Conservation (phyloP, 2,113 vertebrate species). For the Herpetotheres cachinnans region DNA sequence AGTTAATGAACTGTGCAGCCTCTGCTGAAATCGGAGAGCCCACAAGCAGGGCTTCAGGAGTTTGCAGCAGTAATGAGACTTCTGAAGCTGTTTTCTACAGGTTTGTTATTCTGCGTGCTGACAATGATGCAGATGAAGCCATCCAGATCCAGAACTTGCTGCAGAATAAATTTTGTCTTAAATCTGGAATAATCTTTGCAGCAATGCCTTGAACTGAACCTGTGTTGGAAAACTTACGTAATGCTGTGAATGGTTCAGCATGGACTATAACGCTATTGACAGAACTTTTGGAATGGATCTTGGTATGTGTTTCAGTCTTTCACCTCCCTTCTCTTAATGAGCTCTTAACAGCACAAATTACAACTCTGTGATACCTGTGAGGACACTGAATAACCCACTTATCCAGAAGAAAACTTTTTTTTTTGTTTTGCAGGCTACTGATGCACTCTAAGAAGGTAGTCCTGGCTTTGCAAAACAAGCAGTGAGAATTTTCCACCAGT, state of each 20-base stretch:
- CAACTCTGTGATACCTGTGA: constrained; percentile 55
- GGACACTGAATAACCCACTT: constrained; percentile 56
- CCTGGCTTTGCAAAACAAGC: constrained; percentile 62
- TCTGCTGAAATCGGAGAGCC: not conserved
- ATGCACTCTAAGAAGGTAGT: constrained; percentile 61
- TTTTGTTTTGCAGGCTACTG: constrained; percentile 51
- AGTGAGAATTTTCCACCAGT: constrained; percentile 60
- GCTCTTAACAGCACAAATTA: constrained; percentile 62
- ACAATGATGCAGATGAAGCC: constrained; percentile 10
- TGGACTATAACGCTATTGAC: constrained; percentile 56
- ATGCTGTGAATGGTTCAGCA: constrained; percentile 45
- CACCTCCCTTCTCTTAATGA: constrained; percentile 43
- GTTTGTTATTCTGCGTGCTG: constrained; percentile 52
- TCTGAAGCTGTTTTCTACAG: constrained; percentile 18
- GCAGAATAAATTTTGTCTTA: constrained; percentile 54
- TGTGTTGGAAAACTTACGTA: constrained; percentile 53
- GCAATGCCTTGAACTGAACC: constrained; percentile 41
- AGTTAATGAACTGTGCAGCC: not conserved
- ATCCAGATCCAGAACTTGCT: constrained; percentile 44
- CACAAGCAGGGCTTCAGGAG: not conserved
- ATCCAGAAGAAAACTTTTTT: constrained; percentile 45
- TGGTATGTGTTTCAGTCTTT: constrained; percentile 61
- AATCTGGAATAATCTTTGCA: constrained; percentile 57
- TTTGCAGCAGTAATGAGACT: not conserved
- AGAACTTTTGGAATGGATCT: constrained; percentile 57